A percentile compares a stretch with the other conserved stretches of the same genome.
Evolutionary conservation across 2,797 vertebrate genomes (phyloP).

Genomic region (Bradypus variegatus): DNA sequence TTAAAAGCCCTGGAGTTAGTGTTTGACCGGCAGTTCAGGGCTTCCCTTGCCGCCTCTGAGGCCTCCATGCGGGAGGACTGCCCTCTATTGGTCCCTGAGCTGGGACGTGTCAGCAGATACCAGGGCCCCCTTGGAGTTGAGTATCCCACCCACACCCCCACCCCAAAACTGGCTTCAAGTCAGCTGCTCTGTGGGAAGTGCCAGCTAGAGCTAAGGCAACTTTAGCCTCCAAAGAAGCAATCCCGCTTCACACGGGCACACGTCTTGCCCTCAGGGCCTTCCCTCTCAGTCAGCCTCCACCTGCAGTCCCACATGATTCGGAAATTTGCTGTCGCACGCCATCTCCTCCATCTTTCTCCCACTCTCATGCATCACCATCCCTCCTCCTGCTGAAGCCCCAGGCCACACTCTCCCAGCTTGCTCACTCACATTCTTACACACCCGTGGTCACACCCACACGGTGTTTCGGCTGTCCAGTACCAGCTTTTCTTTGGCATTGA

Average conservation of each 20-base stretch:
- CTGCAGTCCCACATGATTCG: background rate
- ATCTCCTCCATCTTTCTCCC: background rate
- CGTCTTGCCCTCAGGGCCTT: background rate
- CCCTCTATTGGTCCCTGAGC: conserved; percentile 64
- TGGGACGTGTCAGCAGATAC: conserved; percentile 20
- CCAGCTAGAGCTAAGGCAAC: background rate
- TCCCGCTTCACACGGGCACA: background rate
- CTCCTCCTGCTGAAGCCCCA: background rate
- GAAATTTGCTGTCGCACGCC: background rate
- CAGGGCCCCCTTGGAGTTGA: background rate
- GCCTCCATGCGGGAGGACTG: conserved; percentile 59
- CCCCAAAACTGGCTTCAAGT: background rate
- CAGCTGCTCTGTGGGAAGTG: background rate
- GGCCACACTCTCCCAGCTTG: background rate
- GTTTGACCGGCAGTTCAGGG: background rate
- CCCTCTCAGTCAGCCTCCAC: background rate
- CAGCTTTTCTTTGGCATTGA: background rate
- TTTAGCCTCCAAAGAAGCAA: background rate
- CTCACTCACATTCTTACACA: background rate
- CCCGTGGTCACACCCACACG: background rate
- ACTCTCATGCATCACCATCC: background rate
- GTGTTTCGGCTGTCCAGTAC: background rate
- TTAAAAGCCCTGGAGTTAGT: background rate
- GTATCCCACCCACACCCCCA: background rate
- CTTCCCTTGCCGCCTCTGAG: conserved; percentile 1